Conservation (phyloP, 2,797 vertebrate genomes). For the Mallotus villosus region DNA sequence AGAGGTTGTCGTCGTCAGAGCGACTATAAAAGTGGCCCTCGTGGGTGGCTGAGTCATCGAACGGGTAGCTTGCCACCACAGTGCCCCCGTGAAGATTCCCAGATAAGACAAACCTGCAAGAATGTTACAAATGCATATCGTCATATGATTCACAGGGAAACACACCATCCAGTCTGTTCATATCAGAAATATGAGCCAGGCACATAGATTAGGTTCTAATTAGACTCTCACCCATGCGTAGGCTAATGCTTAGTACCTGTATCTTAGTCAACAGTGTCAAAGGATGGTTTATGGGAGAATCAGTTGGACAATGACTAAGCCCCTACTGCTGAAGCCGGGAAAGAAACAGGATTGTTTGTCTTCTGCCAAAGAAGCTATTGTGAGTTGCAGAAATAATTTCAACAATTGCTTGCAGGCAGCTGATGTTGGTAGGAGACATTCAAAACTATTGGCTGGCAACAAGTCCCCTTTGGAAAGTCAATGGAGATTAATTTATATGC, state of each 20-base stretch:
- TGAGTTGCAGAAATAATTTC: neutral
- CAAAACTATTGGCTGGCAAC: slow-evolving; percentile 3
- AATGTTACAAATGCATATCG: slow-evolving; percentile 8
- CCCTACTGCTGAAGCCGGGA: neutral
- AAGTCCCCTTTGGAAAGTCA: neutral
- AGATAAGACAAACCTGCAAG: slow-evolving; percentile 89
- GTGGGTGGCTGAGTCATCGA: slow-evolving; percentile 87
- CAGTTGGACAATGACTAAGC: neutral
- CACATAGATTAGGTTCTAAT: neutral
- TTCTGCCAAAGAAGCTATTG: neutral
- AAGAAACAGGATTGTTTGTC: slow-evolving; percentile 4
- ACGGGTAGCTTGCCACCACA: slow-evolving; percentile 97
- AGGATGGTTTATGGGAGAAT: neutral
- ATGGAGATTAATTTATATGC: neutral
- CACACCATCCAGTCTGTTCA: neutral
- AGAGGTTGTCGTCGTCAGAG: slow-evolving; percentile 88
- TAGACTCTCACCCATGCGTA: too few relatives aligned
- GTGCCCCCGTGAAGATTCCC: slow-evolving; percentile 95
- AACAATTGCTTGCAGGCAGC: neutral
- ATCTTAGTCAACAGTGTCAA: too few relatives aligned
- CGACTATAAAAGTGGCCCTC: slow-evolving; percentile 81
- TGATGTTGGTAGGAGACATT: slow-evolving; percentile 12
- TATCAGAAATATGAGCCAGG: neutral
- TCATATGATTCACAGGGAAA: neutral
- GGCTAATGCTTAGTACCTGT: too few relatives aligned